These are phyloP conservation scores for Drosophila kuntzei DNA, from an alignment of 2,888 invertebrate species.

Conservation along the genomic window DNA sequence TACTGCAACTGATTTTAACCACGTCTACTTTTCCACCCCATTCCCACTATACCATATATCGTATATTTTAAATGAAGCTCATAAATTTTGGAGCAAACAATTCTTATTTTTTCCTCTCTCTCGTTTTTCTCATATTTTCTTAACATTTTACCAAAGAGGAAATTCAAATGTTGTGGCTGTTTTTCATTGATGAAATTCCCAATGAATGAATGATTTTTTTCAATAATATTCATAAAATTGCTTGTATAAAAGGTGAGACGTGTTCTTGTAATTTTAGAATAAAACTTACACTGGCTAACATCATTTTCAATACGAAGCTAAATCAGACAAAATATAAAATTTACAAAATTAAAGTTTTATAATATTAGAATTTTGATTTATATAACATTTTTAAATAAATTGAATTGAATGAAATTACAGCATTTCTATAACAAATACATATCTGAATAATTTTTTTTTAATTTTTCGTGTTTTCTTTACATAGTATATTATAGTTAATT, in stretches of 20 bases:
- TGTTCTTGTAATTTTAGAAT: neutral
- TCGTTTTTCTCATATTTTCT: slow-evolving; percentile 34
- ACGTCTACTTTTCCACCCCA: slow-evolving; percentile 13
- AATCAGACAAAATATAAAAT: neutral
- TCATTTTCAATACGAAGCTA: neutral
- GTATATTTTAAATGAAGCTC: slow-evolving; percentile 65
- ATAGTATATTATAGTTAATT: neutral
- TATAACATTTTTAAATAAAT: too few relatives aligned
- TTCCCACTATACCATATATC: slow-evolving; percentile 3
- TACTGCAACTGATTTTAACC: slow-evolving; percentile 45
- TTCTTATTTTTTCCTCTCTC: slow-evolving; percentile 32
- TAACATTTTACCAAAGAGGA: slow-evolving; percentile 18
- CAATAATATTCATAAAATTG: neutral
- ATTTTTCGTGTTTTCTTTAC: too few relatives aligned
- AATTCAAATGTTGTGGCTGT: neutral
- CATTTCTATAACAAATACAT: too few relatives aligned
- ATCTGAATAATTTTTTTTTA: too few relatives aligned
- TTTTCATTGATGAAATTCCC: slow-evolving; percentile 15
- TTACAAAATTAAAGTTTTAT: too few relatives aligned
- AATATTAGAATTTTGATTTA: neutral
- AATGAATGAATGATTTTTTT: slow-evolving; percentile 10
- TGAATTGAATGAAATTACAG: too few relatives aligned
- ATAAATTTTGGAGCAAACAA: slow-evolving; percentile 67
- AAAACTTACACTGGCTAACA: neutral
- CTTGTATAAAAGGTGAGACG: neutral